These are phyloP conservation scores for Berghia stephanieae DNA, from an alignment of 1,140 invertebrate genomes.

Conservation along the genomic window DNA sequence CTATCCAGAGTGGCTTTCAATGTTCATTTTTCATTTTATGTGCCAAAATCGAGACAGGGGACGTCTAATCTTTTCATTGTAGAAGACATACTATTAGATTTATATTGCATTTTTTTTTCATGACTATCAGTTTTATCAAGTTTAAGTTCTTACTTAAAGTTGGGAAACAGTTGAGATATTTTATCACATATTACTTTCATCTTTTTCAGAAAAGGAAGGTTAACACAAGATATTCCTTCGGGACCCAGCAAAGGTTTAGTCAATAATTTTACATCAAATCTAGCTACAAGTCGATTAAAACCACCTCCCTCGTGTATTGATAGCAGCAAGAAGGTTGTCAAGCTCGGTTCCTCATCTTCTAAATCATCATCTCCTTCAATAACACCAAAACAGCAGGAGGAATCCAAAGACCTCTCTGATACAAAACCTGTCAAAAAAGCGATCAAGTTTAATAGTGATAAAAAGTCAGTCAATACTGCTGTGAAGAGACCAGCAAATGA, in stretches of 20 bases:
- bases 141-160: background rate
- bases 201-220: conserved; percentile 12
- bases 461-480: conserved; percentile 20
- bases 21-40: no score
- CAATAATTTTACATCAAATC: conserved; percentile 28
- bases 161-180: no score
- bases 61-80: no score
- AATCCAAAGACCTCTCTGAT: no score
- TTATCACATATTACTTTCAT: background rate
- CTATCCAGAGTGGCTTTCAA: no score
- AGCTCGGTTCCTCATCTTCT: no score
- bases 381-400: no score
- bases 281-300: conserved; percentile 40
- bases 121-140: background rate
- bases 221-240: conserved; percentile 15
- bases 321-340: conserved; percentile 51
- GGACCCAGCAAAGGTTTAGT: background rate
- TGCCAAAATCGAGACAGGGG: no score
- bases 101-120: background rate
- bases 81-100: no score
- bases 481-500: conserved; percentile 3
- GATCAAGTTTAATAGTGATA: no score
- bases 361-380: no score
- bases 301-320: conserved; percentile 57
- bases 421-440: no score